Conservation (phyloP, 2,113 vertebrate species). For the Urocitellus parryii region DNA sequence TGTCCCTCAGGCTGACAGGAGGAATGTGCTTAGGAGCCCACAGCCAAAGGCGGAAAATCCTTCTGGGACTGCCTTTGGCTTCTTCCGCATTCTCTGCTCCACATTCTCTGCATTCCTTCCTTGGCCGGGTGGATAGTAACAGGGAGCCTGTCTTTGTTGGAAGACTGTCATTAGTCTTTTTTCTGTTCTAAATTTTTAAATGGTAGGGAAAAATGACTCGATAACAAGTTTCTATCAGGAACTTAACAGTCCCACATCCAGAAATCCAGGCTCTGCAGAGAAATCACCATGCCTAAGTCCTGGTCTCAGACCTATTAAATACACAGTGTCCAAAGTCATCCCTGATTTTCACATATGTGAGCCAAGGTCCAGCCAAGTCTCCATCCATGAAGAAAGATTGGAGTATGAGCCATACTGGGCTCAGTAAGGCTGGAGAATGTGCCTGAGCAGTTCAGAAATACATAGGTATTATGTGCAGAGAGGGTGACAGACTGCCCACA, state of each 20-base stretch:
- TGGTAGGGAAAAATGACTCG: neutral
- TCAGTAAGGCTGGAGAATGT: neutral
- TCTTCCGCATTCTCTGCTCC: neutral
- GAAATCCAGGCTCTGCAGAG: neutral
- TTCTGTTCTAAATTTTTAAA: constrained; percentile 37
- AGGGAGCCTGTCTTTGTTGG: neutral
- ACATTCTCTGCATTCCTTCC: neutral
- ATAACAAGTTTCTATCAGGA: neutral
- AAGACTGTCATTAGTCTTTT: neutral
- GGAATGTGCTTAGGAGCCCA: neutral
- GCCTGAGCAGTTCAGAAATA: neutral
- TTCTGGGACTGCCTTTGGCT: too few species aligned
- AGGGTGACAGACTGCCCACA: fast-evolving
- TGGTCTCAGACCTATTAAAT: neutral
- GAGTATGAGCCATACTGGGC: neutral
- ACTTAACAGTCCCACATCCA: neutral
- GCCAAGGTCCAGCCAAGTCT: neutral
- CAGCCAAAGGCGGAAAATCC: neutral
- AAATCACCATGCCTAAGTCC: neutral
- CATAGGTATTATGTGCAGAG: fast-evolving
- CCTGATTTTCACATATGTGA: fast-evolving
- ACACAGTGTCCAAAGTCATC: fast-evolving
- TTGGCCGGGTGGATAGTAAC: neutral
- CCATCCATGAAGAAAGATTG: neutral
- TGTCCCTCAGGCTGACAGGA: neutral